Base-by-base conservation (phyloP, 2,797 vertebrate genomes). In the Enteromius treurensis region DNA sequence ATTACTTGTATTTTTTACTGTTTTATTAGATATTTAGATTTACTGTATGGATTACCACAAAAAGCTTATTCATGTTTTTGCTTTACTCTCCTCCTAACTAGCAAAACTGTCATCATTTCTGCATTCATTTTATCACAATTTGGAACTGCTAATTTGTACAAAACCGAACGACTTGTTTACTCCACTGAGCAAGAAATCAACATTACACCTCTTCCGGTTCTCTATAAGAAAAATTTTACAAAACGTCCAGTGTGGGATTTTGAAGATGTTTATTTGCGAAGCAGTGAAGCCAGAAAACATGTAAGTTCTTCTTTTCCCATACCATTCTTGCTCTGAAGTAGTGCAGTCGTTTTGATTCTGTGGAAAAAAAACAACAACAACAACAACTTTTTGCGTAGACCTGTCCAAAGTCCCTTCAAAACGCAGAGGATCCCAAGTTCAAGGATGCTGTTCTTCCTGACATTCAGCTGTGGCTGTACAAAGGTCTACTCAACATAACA, bases 401-500 rank as follows among this genome's bases (percentile, higher is more conserved):
- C 4, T 98, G 97, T 88, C 84, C 91, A 0, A 87, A 92, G 68
- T 96, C 96, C 0, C 21, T 98, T 87, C 93, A 87, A 87, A 90
- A 91, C 68, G 88, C 92, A 45, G 87, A 92, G 67, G 94, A 96
- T 1, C 58, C 78, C 19, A 92, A 88, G 90, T 94, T 98, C 55
- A 86, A n/a, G 86, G 74, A 90, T 45, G 88, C 85, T 76, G 96
- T 96, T 51, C 92, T 97, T 82, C 93, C 94, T 78, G 93, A 96
- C 86, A 92, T 97, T 58, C 91, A 89, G 1, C 86, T 97, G 86
- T 97, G 94, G 91, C 91, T 96, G 85, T 92, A 96, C 89, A 94
- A 89, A 64, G 88, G 86, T 0, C 90, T 84, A 47, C 92, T 97
- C 85, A 95, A 0, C 80, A 84, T 90, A 80, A 93, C 90, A 0